These are phyloP conservation scores for Himalopsyche japonica DNA, from an alignment of 2,888 invertebrate genomes.

Conservation along the genomic window DNA sequence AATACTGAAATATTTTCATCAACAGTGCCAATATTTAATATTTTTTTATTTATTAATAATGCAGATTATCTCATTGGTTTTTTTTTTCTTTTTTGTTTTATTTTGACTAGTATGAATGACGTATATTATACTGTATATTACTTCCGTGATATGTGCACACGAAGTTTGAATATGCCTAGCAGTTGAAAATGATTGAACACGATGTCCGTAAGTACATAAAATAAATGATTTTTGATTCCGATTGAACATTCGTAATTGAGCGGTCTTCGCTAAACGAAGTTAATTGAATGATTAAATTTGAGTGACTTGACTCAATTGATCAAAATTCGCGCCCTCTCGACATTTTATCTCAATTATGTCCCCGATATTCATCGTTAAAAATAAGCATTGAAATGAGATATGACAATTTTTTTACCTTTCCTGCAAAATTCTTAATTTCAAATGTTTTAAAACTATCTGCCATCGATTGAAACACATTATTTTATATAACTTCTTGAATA, in stretches of 20 bases:
- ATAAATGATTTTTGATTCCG: neutral
- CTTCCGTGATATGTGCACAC: neutral
- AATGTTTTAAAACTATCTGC: no score
- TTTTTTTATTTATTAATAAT: no score
- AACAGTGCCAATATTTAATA: no score
- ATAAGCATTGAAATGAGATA: conserved; percentile 7
- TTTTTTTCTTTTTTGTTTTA: no score
- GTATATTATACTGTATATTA: no score
- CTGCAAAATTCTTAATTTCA: no score
- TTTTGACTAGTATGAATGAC: no score
- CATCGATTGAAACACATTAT: no score
- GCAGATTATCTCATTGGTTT: no score
- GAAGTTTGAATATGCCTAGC: neutral
- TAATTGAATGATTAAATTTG: neutral
- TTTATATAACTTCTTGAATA: no score
- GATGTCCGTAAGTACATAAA: neutral
- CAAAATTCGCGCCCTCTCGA: neutral
- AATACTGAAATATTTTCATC: no score
- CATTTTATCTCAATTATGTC: neutral
- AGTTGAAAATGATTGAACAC: neutral
- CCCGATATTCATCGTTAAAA: neutral
- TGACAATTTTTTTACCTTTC: no score
- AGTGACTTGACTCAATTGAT: neutral
- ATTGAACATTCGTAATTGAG: neutral
- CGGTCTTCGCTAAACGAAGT: neutral